Evolutionary conservation across 2,888 invertebrate species (phyloP).

Genomic region (Caenorhabditis sp.): DNA sequence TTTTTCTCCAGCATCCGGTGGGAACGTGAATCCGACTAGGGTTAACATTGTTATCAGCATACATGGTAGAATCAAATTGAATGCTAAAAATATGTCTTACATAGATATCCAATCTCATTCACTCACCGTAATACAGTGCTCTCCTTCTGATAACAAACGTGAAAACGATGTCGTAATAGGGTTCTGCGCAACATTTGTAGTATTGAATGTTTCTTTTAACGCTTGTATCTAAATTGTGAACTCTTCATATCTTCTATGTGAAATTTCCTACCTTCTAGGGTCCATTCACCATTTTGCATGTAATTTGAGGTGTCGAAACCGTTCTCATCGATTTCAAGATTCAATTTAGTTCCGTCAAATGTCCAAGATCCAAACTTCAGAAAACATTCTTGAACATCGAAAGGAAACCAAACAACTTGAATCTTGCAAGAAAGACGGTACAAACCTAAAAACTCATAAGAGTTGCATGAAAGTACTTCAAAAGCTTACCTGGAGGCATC

Average conservation of each 20-base stretch:
- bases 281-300: slow-evolving; percentile 62
- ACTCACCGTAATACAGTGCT: slow-evolving; percentile 89
- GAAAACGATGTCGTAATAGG: slow-evolving; percentile 61
- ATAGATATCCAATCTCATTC: neutral
- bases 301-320: slow-evolving; percentile 60
- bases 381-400: slow-evolving; percentile 83
- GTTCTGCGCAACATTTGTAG: slow-evolving; percentile 60
- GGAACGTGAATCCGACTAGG: slow-evolving; percentile 59
- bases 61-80: slow-evolving; percentile 93
- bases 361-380: slow-evolving; percentile 68
- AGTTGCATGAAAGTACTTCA: too few relatives aligned
- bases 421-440: slow-evolving; percentile 81
- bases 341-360: slow-evolving; percentile 60
- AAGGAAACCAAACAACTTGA: slow-evolving; percentile 98
- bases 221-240: slow-evolving; percentile 25
- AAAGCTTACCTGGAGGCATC: slow-evolving; percentile 86
- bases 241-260: neutral
- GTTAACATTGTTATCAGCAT: slow-evolving; percentile 75
- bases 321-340: slow-evolving; percentile 57
- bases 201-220: slow-evolving; percentile 48
- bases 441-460: slow-evolving; percentile 73
- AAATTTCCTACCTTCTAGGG: slow-evolving; percentile 33
- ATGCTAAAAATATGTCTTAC: slow-evolving; percentile 72
- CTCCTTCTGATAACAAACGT: slow-evolving; percentile 87
- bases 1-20: slow-evolving; percentile 63